Evolutionary conservation across 2,113 vertebrate species (phyloP).

Genomic region (Gavia stellata): DNA sequence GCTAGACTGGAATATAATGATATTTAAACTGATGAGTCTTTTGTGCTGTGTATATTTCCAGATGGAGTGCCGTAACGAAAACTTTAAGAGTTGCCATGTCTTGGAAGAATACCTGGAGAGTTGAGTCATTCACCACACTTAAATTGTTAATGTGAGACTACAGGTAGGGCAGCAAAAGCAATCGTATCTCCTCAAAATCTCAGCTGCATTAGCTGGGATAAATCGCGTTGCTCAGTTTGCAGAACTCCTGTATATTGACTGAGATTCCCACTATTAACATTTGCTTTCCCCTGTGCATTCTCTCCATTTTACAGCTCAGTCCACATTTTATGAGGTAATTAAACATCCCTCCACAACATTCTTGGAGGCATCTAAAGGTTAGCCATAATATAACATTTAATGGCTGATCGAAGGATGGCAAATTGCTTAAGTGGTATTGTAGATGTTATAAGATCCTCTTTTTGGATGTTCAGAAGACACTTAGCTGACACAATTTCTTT

Average conservation of each 20-base stretch:
- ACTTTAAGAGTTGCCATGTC: fast-evolving
- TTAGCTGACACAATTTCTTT: background rate
- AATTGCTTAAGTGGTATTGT: background rate
- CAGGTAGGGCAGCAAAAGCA: background rate
- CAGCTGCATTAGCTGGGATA: background rate
- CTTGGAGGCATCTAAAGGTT: background rate
- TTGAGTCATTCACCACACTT: background rate
- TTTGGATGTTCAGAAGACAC: background rate
- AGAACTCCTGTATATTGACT: background rate
- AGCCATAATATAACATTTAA: background rate
- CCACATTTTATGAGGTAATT: background rate
- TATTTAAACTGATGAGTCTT: background rate
- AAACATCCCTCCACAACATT: background rate
- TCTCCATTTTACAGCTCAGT: background rate
- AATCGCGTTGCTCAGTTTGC: background rate
- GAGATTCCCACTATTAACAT: background rate
- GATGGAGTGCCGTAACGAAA: background rate
- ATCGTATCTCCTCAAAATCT: background rate
- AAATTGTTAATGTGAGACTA: background rate
- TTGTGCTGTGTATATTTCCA: background rate
- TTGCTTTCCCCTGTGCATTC: background rate
- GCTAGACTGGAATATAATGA: background rate
- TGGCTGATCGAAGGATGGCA: background rate
- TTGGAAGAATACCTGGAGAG: background rate
- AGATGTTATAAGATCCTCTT: background rate